phyloP scores from a whole-genome alignment of 2,888 invertebrate genomes.

The Aethes cnicana region DNA sequence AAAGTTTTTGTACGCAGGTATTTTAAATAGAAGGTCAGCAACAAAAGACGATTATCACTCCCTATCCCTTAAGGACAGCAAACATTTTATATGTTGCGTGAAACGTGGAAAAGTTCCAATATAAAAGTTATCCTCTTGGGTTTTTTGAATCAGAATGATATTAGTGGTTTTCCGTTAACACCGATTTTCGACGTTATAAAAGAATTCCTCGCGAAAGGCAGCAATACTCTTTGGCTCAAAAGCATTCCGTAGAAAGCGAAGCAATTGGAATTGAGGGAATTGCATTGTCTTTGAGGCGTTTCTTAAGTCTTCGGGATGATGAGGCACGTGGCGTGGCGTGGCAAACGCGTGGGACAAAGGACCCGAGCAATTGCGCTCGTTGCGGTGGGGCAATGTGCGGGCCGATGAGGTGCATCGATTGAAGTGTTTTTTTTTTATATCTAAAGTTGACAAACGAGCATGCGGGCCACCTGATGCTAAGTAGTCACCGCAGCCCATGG shows the following conservation, averaged over 20 bases:
- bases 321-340: slow-evolving; percentile 9
- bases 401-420: not conserved
- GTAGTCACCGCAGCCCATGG: no score
- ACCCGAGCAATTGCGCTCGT: slow-evolving; percentile 16
- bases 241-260: slow-evolving; percentile 10
- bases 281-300: slow-evolving; percentile 26
- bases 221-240: slow-evolving; percentile 11
- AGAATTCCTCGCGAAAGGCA: not conserved
- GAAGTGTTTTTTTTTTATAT: no score
- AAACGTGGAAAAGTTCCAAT: slow-evolving; percentile 1
- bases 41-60: slow-evolving; percentile 29
- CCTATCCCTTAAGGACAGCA: slow-evolving; percentile 20
- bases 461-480: no score
- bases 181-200: no score
- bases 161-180: not conserved
- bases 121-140: not conserved
- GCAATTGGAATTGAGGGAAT: slow-evolving; percentile 15
- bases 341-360: slow-evolving; percentile 21
- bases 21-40: slow-evolving; percentile 29
- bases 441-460: no score
- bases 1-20: slow-evolving; percentile 28
- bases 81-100: slow-evolving; percentile 1
- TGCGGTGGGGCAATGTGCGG: not conserved
- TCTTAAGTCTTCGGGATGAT: slow-evolving; percentile 3
- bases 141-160: not conserved